A percentile compares a stretch with the other conserved stretches of the same genome.
phyloP scores from a whole-genome alignment of 2,797 vertebrate species.

The Enteromius paludinosus region DNA sequence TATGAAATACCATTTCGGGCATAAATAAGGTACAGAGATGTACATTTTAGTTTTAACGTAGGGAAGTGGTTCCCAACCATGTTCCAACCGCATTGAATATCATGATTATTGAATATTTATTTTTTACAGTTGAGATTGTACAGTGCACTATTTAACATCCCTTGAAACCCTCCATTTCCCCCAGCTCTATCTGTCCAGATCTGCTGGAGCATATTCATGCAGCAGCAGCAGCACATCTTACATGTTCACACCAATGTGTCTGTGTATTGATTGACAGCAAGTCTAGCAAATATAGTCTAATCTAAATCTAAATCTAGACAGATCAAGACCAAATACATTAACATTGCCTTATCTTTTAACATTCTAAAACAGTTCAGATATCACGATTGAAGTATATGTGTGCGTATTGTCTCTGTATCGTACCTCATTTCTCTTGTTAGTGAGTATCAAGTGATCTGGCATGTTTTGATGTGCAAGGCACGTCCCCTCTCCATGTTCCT shows the following conservation, averaged over 20 bases:
- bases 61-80: no score
- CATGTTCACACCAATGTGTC: neutral
- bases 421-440: neutral
- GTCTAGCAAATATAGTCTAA: neutral
- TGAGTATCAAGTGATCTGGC: neutral
- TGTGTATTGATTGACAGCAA: neutral
- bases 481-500: conserved; percentile 7
- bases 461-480: conserved; percentile 36
- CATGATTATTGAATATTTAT: no score
- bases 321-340: neutral
- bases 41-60: neutral
- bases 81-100: no score
- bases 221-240: neutral
- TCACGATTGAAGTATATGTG: neutral
- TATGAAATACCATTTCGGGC: no score
- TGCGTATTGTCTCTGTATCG: conserved; percentile 11
- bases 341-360: neutral
- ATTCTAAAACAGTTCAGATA: neutral
- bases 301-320: neutral
- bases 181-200: neutral
- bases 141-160: neutral
- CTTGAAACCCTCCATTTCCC: neutral
- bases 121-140: no score
- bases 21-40: no score
- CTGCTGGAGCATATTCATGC: neutral